These are phyloP conservation scores for Drosophila orosa DNA, from an alignment of 1,140 invertebrate species.

Conservation along the genomic window DNA sequence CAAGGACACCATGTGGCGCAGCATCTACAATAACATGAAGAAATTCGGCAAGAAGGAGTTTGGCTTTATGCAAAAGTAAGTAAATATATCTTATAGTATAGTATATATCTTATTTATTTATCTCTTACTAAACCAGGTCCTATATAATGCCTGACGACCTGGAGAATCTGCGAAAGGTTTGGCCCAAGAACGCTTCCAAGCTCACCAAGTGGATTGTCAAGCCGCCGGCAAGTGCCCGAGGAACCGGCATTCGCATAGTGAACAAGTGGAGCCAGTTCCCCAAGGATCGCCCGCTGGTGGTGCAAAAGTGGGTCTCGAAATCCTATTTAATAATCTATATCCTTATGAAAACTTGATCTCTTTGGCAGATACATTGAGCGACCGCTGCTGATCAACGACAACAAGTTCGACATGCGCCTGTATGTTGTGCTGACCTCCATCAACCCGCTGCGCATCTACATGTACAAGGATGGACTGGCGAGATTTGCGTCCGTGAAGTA, in stretches of 20 bases:
- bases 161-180: conserved; percentile 91
- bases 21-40: conserved; percentile 90
- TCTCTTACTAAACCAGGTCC: conserved; percentile 86
- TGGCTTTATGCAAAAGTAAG: conserved; percentile 92
- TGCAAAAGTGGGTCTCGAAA: conserved; percentile 88
- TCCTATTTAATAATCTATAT: rapidly evolving
- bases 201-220: conserved; percentile 93
- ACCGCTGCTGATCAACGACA: conserved; percentile 95
- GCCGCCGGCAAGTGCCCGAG: conserved; percentile 96
- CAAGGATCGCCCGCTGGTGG: conserved; percentile 94
- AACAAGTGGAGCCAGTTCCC: conserved; percentile 97
- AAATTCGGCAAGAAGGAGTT: conserved; percentile 92
- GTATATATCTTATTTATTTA: not conserved
- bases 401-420: conserved; percentile 95
- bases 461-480: conserved; percentile 98
- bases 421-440: conserved; percentile 98
- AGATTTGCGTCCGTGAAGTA: conserved; percentile 96
- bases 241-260: conserved; percentile 97
- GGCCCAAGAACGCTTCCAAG: conserved; percentile 90
- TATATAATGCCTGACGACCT: conserved; percentile 96
- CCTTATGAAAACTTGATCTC: not conserved
- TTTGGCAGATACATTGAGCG: conserved; percentile 89
- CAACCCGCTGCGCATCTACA: conserved; percentile 95
- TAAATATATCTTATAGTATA: not conserved
- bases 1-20: conserved; percentile 97